Evolutionary conservation across 2,113 vertebrate genomes (phyloP), one percentile per base, ranked within the genome.

Genomic region (Hassar affinis): DNA sequence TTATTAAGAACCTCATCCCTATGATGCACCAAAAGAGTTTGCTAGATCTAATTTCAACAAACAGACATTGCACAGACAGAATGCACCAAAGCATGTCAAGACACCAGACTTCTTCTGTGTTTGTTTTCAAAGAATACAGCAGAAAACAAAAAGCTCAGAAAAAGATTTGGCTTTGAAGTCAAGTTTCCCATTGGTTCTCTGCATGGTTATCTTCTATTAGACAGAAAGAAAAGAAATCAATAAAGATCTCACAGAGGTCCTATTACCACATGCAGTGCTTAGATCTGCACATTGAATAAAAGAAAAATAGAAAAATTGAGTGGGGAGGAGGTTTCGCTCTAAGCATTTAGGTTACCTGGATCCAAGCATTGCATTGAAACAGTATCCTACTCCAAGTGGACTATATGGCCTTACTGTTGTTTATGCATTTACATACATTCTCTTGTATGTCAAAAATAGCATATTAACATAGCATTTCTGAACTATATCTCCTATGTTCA

Each of bases 41-140:
- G 86, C 62, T 83, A 75, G 59, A 79, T 78, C 68, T 82, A 56
- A 79, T 85, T 85, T 84, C 79, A 85, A 81, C 51, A 35, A 82
- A 84, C 82, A 86, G 79, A 84, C 74, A 85, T 49, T 72, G 18
- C 64, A 77, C 33, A 61, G 79, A 85, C 81, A 87, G 78, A 84
- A 72, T 85, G 85, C 59, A 79, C 69, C 66, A 74, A 49, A 86
- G 79, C 89, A 88, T 79, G 87, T 56, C 71, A 42, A 56, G 57
- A 68, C 10, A 12, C 56, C 75, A 79, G 72, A 68, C 33, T 86
- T 80, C 84, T 51, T 81, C 71, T 68, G 75, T 52, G 77, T 88
- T 88, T 91, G 85, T 89, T 88, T 89, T 90, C 57, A 79, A 69
- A 77, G 33, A 81, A 87, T 54, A 79, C 83, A 81, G 80, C 83